These are phyloP conservation scores for Gallinago solitaria DNA, from an alignment of 2,797 vertebrate genomes.

Conservation along the genomic window DNA sequence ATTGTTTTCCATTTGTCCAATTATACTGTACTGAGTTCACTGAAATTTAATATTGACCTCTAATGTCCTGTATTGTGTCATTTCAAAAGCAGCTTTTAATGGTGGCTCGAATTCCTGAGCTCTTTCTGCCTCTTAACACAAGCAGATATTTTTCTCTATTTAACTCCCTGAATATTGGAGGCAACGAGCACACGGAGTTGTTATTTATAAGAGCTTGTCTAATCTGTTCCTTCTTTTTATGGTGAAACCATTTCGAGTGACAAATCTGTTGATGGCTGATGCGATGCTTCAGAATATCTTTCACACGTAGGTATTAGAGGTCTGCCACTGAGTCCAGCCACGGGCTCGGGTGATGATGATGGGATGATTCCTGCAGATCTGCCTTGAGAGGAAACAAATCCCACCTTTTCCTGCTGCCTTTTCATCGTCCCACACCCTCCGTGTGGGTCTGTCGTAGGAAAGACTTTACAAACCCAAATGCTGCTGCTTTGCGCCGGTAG, in stretches of 20 bases:
- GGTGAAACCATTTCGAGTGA: neutral
- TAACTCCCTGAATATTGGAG: neutral
- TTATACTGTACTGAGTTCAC: neutral
- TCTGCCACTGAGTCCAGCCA: neutral
- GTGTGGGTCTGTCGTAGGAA: fast-evolving
- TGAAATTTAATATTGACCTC: neutral
- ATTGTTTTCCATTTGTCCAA: neutral
- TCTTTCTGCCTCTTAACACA: neutral
- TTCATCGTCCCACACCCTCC: fast-evolving
- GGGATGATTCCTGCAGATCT: neutral
- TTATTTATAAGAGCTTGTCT: slow-evolving; percentile 21
- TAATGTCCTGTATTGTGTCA: neutral
- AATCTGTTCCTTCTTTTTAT: slow-evolving; percentile 12
- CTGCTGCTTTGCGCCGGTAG: neutral
- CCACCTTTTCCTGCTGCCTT: neutral
- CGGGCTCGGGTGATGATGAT: neutral
- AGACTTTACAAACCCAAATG: fast-evolving
- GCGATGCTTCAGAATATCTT: neutral
- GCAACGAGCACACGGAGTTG: neutral
- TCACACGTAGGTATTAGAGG: neutral
- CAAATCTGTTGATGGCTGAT: neutral
- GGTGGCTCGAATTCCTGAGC: neutral
- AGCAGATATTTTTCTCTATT: neutral
- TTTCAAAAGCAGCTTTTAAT: neutral
- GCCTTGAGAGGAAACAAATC: neutral